Evolutionary conservation across 92 coral and sea anemone species (phyloP).

Genomic region (Nematostella vectensis): DNA sequence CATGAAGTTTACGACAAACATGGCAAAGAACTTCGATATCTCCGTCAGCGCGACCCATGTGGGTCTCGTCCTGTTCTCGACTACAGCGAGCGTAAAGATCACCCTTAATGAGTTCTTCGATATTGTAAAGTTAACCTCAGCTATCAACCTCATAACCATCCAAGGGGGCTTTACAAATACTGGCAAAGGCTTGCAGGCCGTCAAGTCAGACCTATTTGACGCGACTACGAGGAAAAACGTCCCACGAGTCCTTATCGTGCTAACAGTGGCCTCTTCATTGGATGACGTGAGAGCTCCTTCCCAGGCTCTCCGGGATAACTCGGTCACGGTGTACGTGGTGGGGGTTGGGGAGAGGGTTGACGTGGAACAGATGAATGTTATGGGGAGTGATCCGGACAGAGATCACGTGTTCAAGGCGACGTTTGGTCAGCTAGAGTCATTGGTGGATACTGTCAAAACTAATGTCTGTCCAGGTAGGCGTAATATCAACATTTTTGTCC

Average conservation of each 20-base stretch:
- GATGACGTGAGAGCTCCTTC: constrained; percentile 40
- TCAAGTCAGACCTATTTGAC: constrained; percentile 23
- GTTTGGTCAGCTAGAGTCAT: neutral
- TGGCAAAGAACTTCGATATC: constrained; percentile 18
- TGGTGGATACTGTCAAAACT: constrained; percentile 15
- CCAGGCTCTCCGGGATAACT: constrained; percentile 46
- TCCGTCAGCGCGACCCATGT: constrained; percentile 32
- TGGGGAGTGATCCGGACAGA: constrained; percentile 67
- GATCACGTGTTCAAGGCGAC: constrained; percentile 28
- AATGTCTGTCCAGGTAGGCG: constrained; percentile 38
- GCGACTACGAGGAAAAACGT: constrained; percentile 30
- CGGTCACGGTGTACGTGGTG: constrained; percentile 38
- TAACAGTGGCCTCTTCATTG: constrained; percentile 41
- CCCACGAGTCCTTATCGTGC: constrained; percentile 41
- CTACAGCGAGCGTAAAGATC: constrained; percentile 16
- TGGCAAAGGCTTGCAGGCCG: constrained; percentile 20
- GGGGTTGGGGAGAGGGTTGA: constrained; percentile 42
- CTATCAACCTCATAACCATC: constrained; percentile 12
- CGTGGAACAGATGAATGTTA: constrained; percentile 34
- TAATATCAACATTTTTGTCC: neutral
- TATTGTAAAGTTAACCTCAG: constrained; percentile 6
- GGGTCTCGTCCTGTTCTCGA: constrained; percentile 28
- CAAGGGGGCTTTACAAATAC: constrained; percentile 23
- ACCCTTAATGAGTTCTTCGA: constrained; percentile 25
- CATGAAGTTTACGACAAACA: constrained; percentile 11